Evolutionary conservation across 2,797 vertebrate species (phyloP), one percentile per base, ranked within the genome.

Genomic region (Aeoliscus strigatus): DNA sequence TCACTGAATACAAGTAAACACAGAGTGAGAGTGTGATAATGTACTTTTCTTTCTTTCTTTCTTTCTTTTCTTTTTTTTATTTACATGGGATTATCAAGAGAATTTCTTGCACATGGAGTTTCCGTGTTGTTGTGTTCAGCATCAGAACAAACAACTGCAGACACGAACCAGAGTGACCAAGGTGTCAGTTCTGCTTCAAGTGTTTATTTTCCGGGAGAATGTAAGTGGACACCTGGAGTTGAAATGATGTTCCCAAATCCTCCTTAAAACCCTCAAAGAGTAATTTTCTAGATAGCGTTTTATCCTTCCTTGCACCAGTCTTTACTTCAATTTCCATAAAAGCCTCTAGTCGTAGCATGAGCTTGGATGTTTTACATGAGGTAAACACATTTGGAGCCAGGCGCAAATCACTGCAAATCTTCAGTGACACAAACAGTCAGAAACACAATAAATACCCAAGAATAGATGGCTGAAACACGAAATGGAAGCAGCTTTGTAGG

Each of bases 341-440:
- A 46, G 51, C 58, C 39, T 28, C 9, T n/a, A n/a, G n/a, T n/a
- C n/a, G n/a, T n/a, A n/a, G n/a, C n/a, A n/a, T n/a, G n/a, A n/a
- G n/a, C n/a, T n/a, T n/a, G 29, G 24, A 39, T 49, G 41, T 64
- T 62, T 40, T n/a, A 51, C 34, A 36, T 30, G 40, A 42, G 59
- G 46, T 42, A 45, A 58, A 72, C 44, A 56, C 31, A 59, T 40
- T 49, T 27, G 9, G 9, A 37, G 34, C 8, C 5, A 14, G 30
- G 28, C 10, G 6, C 30, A 27, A 63, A 36, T 55, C 41, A 8
- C 8, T 8, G n/a, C n/a, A n/a, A n/a, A n/a, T n/a, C n/a, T n/a
- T n/a, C n/a, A n/a, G n/a, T n/a, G n/a, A n/a, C n/a, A n/a, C n/a
- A n/a, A n/a, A n/a, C n/a, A n/a, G n/a, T n/a, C n/a, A n/a, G n/a